Percentiles rank a stretch among this genome's conserved stretches.
Evolutionary conservation across 2,113 vertebrate species (phyloP).

Genomic region (Bufo bufo): DNA sequence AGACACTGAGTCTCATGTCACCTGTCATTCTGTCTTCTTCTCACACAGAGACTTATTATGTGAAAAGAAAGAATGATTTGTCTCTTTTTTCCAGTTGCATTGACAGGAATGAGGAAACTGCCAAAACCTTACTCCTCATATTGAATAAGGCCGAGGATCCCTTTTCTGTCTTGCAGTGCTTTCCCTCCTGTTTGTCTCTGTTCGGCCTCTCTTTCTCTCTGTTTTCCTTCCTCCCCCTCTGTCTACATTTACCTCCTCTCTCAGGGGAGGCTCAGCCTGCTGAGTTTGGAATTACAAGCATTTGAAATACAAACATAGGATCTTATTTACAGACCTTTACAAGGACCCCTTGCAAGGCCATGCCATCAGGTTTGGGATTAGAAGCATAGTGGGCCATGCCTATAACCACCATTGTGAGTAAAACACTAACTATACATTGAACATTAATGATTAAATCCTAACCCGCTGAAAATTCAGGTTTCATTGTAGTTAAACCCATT

Average conservation of each 20-base stretch:
- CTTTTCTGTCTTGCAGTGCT: conserved; percentile 26
- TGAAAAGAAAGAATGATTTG: conserved; percentile 18
- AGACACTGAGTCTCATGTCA: conserved; percentile 10
- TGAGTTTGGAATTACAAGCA: conserved; percentile 49
- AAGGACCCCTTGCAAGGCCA: conserved; percentile 47
- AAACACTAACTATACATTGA: not conserved
- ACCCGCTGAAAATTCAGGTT: not conserved
- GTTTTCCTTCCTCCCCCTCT: conserved; percentile 43
- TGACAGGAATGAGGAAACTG: conserved; percentile 26
- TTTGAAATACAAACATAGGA: conserved; percentile 57
- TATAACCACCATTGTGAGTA: not conserved
- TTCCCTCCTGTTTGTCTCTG: conserved; percentile 34
- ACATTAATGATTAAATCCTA: not conserved
- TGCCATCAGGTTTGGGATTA: conserved; percentile 13
- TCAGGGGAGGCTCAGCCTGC: conserved; percentile 3
- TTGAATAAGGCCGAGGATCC: not conserved
- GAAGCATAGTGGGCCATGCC: not conserved
- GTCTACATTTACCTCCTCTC: conserved; percentile 39
- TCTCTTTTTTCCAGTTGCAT: conserved; percentile 34
- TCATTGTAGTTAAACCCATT: not conserved
- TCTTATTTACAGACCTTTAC: conserved; percentile 57
- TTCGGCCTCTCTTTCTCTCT: conserved; percentile 29
- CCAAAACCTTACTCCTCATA: conserved; percentile 14
- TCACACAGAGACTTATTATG: conserved; percentile 27
- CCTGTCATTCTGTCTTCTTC: conserved; percentile 4